Base-by-base conservation (phyloP, 1,140 invertebrate species). In the Drosophila ironensis region DNA sequence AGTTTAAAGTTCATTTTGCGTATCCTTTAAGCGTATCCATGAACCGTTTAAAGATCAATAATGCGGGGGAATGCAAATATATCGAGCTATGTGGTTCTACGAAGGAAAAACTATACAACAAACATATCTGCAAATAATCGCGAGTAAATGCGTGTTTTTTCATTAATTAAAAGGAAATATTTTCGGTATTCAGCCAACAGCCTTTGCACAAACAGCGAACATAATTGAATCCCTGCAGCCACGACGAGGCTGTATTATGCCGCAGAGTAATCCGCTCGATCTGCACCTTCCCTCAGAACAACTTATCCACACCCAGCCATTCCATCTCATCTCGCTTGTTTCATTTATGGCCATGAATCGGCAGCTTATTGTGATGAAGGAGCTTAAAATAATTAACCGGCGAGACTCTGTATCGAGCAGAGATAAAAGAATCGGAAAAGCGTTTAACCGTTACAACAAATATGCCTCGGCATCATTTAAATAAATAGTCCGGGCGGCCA, bases 351-450 rank as follows among this genome's bases (percentile, higher is more conserved):
- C 30, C 30, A 33, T 33, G 12, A 14, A 33, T 19, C 35, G 22
- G 16, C 38, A 20, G 19, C 40, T n/a, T 16, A 9, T 19, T 71
- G 27, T 63, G 48, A 63, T 54, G 47, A 66, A 47, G 51, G 28
- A 72, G 68, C 70, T 72, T 66, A 72, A 72, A 72, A 72, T 72
- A 64, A 72, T 72, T 72, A 72, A 66, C 50, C 60, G 50, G 47
- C 48, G 35, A 27, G 56, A 48, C 37, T 50, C 25, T 41, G 30
- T 14, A 24, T 28, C 16, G 30, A 6, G 11, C 9, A 40, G 25
- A 63, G 57, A 64, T 64, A 64, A 72, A 42, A 41, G 46, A 45
- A 25, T 50, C 12, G 22, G 19, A 72, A 42, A 30, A 56, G 48
- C 50, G 37, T 63, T 72, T 72, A 64, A 71, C 17, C 30, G 54